phyloP scores from a whole-genome alignment of 2,888 invertebrate genomes.

The Metacarcinus magister region DNA sequence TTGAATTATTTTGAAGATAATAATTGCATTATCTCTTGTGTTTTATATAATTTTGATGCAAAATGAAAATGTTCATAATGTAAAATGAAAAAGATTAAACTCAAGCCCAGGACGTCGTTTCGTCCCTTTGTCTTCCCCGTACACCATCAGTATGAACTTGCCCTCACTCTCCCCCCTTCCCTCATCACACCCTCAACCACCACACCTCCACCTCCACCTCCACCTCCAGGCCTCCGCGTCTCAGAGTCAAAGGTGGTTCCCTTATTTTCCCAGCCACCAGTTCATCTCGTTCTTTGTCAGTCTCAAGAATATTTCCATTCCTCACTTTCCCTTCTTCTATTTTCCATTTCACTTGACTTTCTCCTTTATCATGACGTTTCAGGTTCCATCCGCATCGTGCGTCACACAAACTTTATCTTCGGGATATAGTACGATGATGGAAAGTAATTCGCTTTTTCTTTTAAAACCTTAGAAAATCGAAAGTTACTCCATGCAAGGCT shows the following conservation, averaged over 20 bases:
- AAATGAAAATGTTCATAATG: no score
- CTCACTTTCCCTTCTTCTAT: slow-evolving; percentile 36
- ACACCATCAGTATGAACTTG: no score
- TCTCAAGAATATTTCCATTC: slow-evolving; percentile 36
- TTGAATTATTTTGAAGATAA: no score
- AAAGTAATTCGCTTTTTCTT: not conserved
- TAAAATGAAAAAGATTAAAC: no score
- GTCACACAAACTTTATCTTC: not conserved
- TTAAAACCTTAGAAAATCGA: not conserved
- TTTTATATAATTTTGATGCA: no score
- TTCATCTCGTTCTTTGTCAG: slow-evolving; percentile 48
- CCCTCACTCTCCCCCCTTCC: no score
- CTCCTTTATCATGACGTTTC: slow-evolving; percentile 45
- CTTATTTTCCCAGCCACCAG: slow-evolving; percentile 45
- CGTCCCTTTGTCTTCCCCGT: no score
- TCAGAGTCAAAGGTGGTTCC: not conserved
- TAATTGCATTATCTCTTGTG: no score
- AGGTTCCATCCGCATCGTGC: slow-evolving; percentile 40
- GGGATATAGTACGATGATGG: not conserved
- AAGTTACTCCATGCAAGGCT: no score
- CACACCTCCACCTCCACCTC: not conserved
- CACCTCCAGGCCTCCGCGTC: not conserved
- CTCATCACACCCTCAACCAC: no score
- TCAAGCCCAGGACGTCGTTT: no score
- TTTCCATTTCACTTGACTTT: slow-evolving; percentile 48